Base-by-base conservation (phyloP, 2,888 invertebrate genomes). In the Plemyria rubiginata region DNA sequence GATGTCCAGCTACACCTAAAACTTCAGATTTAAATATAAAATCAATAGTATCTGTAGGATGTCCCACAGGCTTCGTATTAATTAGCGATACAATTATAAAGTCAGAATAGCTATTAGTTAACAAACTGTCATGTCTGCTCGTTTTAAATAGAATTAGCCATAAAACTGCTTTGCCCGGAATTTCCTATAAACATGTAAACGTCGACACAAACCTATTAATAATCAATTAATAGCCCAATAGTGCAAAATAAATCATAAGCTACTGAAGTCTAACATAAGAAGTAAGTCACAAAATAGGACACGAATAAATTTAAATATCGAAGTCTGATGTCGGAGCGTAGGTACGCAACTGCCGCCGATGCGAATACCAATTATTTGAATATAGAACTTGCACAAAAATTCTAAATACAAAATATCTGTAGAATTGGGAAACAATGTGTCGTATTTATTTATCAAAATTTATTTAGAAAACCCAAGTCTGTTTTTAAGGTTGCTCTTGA, bases 261-360 rank as follows among this genome's bases (percentile, higher is more conserved):
- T 70, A 74, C 77, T 81, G 78, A 83, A 85, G 79, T 75, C 74
- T 78, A 78, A 82, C 84, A 85, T 81, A 77, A 75, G 73, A 75
- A 80, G 77, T 80, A 76, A 82, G 77, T 80, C 76, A 78, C 78
- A 80, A 87, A 88, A 85, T 84, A 73, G 84, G 75, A 77, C 82
- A 81, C 74, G 82, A 85, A 87, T 86, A 82, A 81, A 88, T 89
- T 87, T 85, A 72, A 84, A 85, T 84, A 83, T 76, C 62, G 70
- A 41, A 41, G 29, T 56, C 79, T 78, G 77, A 70, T 72, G 75
- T 71, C 74, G 77, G 73, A 72, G 72, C 72, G 73, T n/a, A n/a
- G n/a, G n/a, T 82, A 88, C 81, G 80, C 80, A 85, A 75, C 84
- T 79, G 83, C 75, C 79, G 83, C 75, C 79, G 79, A 75, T 81